These are phyloP conservation scores for Acleris holmiana DNA, from an alignment of 2,888 invertebrate genomes.

Conservation along the genomic window DNA sequence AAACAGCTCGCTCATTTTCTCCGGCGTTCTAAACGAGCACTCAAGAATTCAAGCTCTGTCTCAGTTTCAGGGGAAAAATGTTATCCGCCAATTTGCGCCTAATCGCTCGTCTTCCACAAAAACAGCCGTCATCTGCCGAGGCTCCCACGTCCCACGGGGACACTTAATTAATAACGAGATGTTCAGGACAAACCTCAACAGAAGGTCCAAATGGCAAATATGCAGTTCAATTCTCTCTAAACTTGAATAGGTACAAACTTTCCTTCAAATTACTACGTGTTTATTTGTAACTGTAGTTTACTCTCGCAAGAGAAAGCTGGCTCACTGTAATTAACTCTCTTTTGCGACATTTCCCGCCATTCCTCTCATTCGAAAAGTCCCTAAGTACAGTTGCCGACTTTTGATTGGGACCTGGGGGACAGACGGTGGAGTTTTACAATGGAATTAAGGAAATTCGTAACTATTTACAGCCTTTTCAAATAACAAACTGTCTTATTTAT, in stretches of 20 bases:
- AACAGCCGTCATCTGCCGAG: slow-evolving; percentile 54
- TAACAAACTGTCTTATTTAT: slow-evolving; percentile 36
- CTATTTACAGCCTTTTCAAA: slow-evolving; percentile 42
- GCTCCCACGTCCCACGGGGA: slow-evolving; percentile 56
- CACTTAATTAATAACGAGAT: slow-evolving; percentile 68
- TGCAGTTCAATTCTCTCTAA: not conserved
- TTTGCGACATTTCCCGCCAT: slow-evolving; percentile 48
- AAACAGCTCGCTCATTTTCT: slow-evolving; percentile 24
- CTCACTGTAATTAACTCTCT: slow-evolving; percentile 39
- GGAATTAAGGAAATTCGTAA: slow-evolving; percentile 42
- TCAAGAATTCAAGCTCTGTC: slow-evolving; percentile 41
- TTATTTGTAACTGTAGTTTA: slow-evolving; percentile 24
- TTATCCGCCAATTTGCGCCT: slow-evolving; percentile 53
- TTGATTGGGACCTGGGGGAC: slow-evolving; percentile 58
- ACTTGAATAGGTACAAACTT: slow-evolving; percentile 3
- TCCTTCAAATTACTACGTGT: slow-evolving; percentile 11
- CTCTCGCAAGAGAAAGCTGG: slow-evolving; percentile 16
- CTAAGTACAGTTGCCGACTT: slow-evolving; percentile 63
- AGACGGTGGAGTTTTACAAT: slow-evolving; percentile 38
- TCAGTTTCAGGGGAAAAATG: slow-evolving; percentile 48
- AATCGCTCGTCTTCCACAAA: slow-evolving; percentile 51
- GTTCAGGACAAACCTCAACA: slow-evolving; percentile 1
- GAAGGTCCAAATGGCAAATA: slow-evolving; percentile 3
- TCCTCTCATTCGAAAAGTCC: slow-evolving; percentile 54
- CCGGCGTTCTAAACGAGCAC: slow-evolving; percentile 19